Base-by-base conservation (phyloP, 2,888 invertebrate species). In the Galerucella nymphaeae region DNA sequence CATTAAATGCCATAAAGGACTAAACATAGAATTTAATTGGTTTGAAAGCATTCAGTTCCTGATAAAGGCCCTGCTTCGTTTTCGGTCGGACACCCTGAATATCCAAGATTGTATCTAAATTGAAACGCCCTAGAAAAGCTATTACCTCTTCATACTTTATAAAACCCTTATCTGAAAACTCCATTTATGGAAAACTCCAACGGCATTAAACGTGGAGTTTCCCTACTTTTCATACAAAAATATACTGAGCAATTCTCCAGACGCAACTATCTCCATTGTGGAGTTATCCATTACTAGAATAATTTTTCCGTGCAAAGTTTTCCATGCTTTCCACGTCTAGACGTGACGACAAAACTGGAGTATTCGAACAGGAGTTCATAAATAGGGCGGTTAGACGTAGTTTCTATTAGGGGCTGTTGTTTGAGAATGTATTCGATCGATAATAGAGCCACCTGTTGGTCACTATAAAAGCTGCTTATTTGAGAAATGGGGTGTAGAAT, bases 151-250 rank as follows among this genome's bases (percentile, higher is more conserved):
- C 23, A 11, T 2, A 13, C 18, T 48, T 64, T 10, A 18, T 64
- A 50, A 11, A 50, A 57, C 23, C 66, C 66, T 66, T n/a, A 42
- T 45, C 1, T 6, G 45, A 58, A 58, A 66, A 66, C 66, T 66
- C 66, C 66, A 58, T 66, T 58, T 58, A 66, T 66, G 66, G 66
- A 66, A 66, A 66, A 58, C 66, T 66, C 66, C 41, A 30, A 30
- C 57, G 16, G 42, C 57, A 30, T 6, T 53, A 55, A 13, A 18
- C 55, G 41, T 57, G 30, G 66, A 66, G 66, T 38, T 58, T 58
- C 23, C 45, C 66, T 18, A 42, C 48, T 66, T 45, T 58, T 45
- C 66, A 48, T 58, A n/a, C 57, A n/a, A n/a, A 42, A 45, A 58
- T 23, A 45, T 58, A 20, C 45, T 55, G 53, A 64, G 30, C 14